Base-by-base conservation (phyloP, 1,140 invertebrate genomes). In the Hyles vespertilio region DNA sequence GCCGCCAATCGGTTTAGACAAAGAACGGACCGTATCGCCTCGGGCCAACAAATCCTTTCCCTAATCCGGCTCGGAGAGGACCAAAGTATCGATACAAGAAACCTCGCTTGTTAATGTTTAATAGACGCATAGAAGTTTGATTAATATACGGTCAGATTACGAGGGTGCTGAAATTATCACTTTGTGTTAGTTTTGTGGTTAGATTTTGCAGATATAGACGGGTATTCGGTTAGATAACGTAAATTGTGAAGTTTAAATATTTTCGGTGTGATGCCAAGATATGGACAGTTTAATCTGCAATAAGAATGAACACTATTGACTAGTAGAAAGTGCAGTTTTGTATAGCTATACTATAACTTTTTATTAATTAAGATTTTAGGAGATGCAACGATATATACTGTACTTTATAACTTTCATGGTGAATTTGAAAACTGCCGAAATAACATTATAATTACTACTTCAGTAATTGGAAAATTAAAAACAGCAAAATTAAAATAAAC, bases 11-110 rank as follows among this genome's bases (percentile, higher is more conserved):
- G 74, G 74, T 61, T 75, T 72, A 79, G 75, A 79, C 79, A 81
- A 83, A 81, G 80, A 79, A 77, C 68, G 74, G 72, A 59, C 73
- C 67, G 59, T 69, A 74, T 72, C 67, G 77, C 80, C 72, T 68
- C 65, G 65, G 75, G 79, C 72, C 56, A 59, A 53, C 54, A 75
- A 80, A 75, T 83, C 71, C 77, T 76, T 71, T 62, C 64, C 66
- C 22, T 32, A 44, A 36, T 33, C 45, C 32, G 77, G 76, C 81
- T 78, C 77, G 69, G 61, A 69, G 63, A 65, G 77, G 69, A 69
- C 75, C 77, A 58, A 67, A 69, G 58, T 73, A 76, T 79, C 69
- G 70, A 79, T 77, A 67, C 63, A 62, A 59, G 58, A 65, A 61
- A 59, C 56, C 57, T 60, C 51, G 60, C 59, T 55, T 60, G 61